phyloP scores from a whole-genome alignment of 2,797 vertebrate genomes.

The Neoniphon sammara region DNA sequence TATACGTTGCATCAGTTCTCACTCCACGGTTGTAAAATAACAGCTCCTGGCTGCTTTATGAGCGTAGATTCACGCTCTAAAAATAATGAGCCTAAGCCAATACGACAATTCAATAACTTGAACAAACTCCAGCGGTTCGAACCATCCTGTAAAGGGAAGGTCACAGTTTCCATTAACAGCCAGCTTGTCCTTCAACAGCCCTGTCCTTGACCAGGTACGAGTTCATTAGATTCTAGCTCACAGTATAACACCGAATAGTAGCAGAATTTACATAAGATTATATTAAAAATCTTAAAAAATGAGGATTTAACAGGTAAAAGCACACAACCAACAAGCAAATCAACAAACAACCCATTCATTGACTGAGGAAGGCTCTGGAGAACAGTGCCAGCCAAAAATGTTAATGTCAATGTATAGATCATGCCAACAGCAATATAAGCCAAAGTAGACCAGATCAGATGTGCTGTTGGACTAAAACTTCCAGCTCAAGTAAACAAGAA shows the following conservation, averaged over 20 bases:
- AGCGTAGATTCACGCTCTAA: not conserved
- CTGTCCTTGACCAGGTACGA: conserved; percentile 32
- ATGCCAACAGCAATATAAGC: not conserved
- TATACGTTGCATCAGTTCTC: not conserved
- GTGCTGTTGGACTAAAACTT: no score
- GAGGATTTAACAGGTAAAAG: no score
- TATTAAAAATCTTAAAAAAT: no score
- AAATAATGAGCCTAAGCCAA: not conserved
- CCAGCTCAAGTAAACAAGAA: not conserved
- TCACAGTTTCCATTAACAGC: not conserved
- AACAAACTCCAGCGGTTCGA: no score
- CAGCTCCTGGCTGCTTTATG: conserved; percentile 28
- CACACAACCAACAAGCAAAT: no score
- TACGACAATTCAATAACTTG: not conserved
- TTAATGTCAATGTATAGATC: not conserved
- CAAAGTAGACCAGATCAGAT: no score
- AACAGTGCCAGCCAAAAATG: not conserved
- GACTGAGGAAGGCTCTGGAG: no score
- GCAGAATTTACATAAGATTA: no score
- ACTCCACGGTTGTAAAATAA: not conserved
- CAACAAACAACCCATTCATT: no score
- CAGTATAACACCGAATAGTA: no score
- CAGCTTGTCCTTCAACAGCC: not conserved
- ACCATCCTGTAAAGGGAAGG: conserved; percentile 5
- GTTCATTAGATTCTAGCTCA: no score